A percentile compares a stretch with the other conserved stretches of the same genome.
phyloP scores from a whole-genome alignment of 35 echinoderm and acorn worm species.

The Apostichopus californicus region DNA sequence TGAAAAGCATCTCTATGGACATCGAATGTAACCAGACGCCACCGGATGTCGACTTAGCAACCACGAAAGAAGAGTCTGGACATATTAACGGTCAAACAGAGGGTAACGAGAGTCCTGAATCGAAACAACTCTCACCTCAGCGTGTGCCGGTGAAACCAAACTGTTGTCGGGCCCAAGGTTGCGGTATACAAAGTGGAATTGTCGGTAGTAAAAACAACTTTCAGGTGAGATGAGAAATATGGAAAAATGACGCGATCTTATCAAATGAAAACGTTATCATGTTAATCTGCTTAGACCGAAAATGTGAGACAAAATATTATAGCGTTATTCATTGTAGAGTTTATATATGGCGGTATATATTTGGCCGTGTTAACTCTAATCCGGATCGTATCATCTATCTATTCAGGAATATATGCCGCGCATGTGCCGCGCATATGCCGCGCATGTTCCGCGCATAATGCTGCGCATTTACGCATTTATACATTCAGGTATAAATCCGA shows the following conservation, averaged over 20 bases:
- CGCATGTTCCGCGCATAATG: too few species aligned
- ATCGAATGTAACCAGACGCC: background rate
- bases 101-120: background rate
- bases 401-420: too few species aligned
- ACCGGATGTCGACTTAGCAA: background rate
- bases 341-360: too few species aligned
- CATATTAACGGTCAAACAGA: background rate
- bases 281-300: background rate
- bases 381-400: too few species aligned
- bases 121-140: background rate
- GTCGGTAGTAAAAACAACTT: constrained; percentile 95
- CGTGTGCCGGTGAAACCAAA: constrained; percentile 15
- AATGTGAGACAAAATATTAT: too few species aligned
- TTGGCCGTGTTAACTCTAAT: too few species aligned
- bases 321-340: too few species aligned
- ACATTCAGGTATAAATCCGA: too few species aligned
- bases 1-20: constrained; percentile 42
- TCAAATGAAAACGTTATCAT: background rate
- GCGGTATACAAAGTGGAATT: constrained; percentile 68
- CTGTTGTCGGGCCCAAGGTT: constrained; percentile 71
- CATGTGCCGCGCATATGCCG: too few species aligned
- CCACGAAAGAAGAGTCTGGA: background rate
- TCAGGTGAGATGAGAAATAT: constrained; percentile 66
- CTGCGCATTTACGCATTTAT: too few species aligned
- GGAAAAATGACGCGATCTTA: background rate